Evolutionary conservation across 2,888 invertebrate genomes (phyloP).

Genomic region (Xylota segnis): DNA sequence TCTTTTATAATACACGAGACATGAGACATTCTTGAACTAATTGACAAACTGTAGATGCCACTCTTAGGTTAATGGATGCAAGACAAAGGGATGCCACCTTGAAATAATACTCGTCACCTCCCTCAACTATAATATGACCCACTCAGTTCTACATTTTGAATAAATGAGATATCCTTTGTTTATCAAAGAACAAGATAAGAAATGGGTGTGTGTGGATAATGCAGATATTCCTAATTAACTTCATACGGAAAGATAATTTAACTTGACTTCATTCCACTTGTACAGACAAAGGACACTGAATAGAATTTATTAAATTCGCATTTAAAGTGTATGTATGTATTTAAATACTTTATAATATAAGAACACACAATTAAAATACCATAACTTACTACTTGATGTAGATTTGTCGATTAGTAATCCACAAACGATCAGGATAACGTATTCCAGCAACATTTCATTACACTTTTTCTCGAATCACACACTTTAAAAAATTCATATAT

Average conservation of each 20-base stretch:
- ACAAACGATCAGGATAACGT: slow-evolving; percentile 83
- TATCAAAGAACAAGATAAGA: slow-evolving; percentile 8
- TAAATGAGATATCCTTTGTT: slow-evolving; percentile 39
- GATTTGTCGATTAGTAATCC: slow-evolving; percentile 81
- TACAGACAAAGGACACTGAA: background rate
- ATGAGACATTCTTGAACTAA: slow-evolving; percentile 56
- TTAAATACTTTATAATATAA: too few relatives aligned
- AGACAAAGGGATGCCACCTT: slow-evolving; percentile 30
- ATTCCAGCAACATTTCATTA: slow-evolving; percentile 85
- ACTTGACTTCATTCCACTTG: background rate
- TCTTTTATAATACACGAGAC: slow-evolving; percentile 18
- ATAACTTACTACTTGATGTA: slow-evolving; percentile 77
- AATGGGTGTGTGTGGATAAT: background rate
- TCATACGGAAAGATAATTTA: slow-evolving; percentile 1
- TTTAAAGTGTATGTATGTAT: background rate
- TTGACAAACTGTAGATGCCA: slow-evolving; percentile 63
- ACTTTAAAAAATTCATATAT: slow-evolving; percentile 37
- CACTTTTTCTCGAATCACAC: slow-evolving; percentile 63
- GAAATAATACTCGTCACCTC: slow-evolving; percentile 1
- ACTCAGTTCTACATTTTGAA: slow-evolving; percentile 23
- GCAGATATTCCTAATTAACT: slow-evolving; percentile 38
- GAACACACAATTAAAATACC: slow-evolving; percentile 10
- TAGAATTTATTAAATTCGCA: background rate
- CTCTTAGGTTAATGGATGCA: slow-evolving; percentile 31
- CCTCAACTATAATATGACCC: background rate